Base-by-base conservation (phyloP, 2,113 vertebrate species). In the Chlamydotis undulata region DNA sequence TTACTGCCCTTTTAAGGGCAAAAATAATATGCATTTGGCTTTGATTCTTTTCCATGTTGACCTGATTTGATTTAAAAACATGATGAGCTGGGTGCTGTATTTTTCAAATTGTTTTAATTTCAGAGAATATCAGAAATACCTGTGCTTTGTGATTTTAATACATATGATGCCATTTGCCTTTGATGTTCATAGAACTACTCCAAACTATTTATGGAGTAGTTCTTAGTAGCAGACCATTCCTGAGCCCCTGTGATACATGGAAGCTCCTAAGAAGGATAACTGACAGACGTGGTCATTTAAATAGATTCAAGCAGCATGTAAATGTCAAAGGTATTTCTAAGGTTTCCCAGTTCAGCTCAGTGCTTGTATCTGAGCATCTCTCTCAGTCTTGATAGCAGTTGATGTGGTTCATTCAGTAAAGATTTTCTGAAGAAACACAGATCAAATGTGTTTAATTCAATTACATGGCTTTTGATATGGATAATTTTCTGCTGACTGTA, bases 181-280 rank as follows among this genome's bases (percentile, higher is more conserved):
- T 96, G 93, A 96, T 10, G 14, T 83, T 92, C 63, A 23, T 21
- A 61, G 87, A 43, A 43, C 80, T 80, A 92, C 84, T 85, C 93
- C 10, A 25, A 81, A 94, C 94, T 96, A 96, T 96, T 97, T 97
- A 60, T 93, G 82, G 95, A 88, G 67, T 79, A 73, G 63, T 95
- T 96, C 96, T 97, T 93, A 94, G 78, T 88, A 75, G 92, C 35
- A 78, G 92, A 70, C 85, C 53, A 37, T 70, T 85, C 80, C 82
- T 97, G 96, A 97, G 95, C 95, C 95, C 80, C 83, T 93, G 89
- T 78, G 83, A 94, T 89, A 91, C 60, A 63, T 78, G 95, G 92
- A 97, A 97, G 95, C 75, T 94, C 88, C 92, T 97, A 97, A 97
- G 96, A 89, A 96, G 97, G 97, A 97, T 97, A 97, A 97, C 59